phyloP scores from a whole-genome alignment of 1,140 invertebrate species.

The Bathynomus jamesi region DNA sequence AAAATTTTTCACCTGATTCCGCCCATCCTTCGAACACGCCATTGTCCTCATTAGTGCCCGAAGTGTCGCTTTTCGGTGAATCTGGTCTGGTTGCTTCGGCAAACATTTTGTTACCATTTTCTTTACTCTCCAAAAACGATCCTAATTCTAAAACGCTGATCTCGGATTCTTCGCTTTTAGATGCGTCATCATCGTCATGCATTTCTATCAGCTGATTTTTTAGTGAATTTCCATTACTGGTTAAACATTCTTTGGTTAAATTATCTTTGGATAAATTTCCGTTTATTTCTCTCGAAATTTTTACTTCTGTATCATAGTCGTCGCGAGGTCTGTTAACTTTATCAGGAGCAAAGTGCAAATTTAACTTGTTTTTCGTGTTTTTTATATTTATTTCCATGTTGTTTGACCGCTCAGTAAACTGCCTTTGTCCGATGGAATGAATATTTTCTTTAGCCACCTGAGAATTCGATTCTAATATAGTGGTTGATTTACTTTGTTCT shows the following conservation, averaged over 20 bases:
- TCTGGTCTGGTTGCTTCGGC: slow-evolving; percentile 10
- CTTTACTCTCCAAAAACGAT: slow-evolving; percentile 21
- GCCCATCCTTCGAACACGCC: too few species aligned
- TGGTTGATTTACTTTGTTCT: background rate
- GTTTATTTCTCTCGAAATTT: slow-evolving; percentile 25
- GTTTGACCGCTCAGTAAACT: background rate
- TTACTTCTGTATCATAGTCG: slow-evolving; percentile 16
- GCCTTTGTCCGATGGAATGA: background rate
- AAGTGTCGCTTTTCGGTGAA: background rate
- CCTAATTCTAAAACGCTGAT: slow-evolving; percentile 28
- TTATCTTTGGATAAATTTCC: slow-evolving; percentile 25
- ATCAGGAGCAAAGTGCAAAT: slow-evolving; percentile 25
- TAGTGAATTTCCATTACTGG: too few species aligned
- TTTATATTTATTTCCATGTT: slow-evolving; percentile 22
- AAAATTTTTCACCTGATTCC: too few species aligned
- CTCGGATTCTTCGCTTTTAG: slow-evolving; percentile 28
- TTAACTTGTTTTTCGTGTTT: slow-evolving; percentile 29
- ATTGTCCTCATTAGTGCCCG: background rate
- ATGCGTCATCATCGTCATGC: slow-evolving; percentile 26
- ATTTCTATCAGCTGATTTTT: slow-evolving; percentile 20
- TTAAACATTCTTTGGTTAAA: too few species aligned
- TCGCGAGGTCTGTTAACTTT: slow-evolving; percentile 24
- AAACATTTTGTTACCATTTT: slow-evolving; percentile 22
- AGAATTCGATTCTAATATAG: background rate
- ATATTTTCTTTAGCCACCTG: background rate